A percentile compares a stretch with the other conserved stretches of the same genome.
Conservation (phyloP, 2,797 vertebrate species). For the Synanceia verrucosa region DNA sequence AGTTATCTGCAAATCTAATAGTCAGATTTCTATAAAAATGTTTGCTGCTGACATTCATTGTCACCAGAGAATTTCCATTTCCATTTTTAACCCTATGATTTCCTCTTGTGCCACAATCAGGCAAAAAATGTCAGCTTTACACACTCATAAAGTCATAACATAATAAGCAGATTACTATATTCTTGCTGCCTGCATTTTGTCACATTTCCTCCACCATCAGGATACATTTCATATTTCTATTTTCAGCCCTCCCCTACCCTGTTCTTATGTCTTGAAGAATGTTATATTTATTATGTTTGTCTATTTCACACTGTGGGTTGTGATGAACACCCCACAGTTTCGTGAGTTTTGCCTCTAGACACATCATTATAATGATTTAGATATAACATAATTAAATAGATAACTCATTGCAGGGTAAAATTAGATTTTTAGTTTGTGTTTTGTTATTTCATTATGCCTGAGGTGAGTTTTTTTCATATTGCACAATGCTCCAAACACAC, state of each 20-base stretch:
- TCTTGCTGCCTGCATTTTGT: background rate
- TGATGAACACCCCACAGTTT: background rate
- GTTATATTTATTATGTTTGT: background rate
- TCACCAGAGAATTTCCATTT: background rate
- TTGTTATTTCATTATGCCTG: background rate
- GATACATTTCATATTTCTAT: background rate
- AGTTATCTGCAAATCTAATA: background rate
- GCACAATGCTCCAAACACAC: background rate
- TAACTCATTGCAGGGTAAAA: background rate
- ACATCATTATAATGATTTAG: background rate
- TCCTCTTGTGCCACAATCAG: too few relatives aligned
- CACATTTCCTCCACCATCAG: background rate
- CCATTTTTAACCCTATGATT: background rate
- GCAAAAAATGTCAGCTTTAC: background rate
- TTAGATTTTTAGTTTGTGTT: background rate
- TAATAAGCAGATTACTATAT: background rate
- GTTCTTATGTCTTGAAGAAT: too few relatives aligned
- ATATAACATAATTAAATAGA: background rate
- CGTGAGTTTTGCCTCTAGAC: background rate
- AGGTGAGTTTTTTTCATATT: constrained; percentile 8
- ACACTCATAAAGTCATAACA: background rate
- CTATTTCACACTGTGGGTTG: background rate
- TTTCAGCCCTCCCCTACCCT: too few relatives aligned
- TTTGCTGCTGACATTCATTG: background rate
- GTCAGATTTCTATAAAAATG: background rate